Evolutionary conservation across 2,113 vertebrate genomes (phyloP).

Genomic region (Pithys albifrons): DNA sequence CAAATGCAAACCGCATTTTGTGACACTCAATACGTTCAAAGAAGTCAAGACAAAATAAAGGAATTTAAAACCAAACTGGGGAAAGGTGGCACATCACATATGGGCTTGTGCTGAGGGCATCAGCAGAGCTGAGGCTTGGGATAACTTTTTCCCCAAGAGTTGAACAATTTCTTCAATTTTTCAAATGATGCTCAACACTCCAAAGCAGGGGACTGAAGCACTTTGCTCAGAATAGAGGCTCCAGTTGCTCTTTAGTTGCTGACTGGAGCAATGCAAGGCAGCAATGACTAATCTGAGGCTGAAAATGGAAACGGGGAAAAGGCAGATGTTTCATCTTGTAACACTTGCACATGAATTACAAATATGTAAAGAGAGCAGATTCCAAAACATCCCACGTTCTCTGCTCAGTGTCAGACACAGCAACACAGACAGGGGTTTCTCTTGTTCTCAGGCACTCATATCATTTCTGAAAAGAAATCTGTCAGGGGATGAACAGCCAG

Average conservation of each 20-base stretch:
- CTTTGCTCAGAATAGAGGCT: neutral
- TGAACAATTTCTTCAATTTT: neutral
- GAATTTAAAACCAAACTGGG: neutral
- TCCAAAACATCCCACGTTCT: neutral
- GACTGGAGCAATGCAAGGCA: neutral
- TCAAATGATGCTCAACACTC: neutral
- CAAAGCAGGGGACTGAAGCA: neutral
- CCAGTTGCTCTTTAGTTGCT: neutral
- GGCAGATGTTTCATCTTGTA: neutral
- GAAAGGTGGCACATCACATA: accelerated
- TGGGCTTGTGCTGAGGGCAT: neutral
- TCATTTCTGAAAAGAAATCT: neutral
- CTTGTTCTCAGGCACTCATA: accelerated
- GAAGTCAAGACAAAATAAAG: neutral
- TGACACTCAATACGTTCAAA: neutral
- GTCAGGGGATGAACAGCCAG: too few species aligned
- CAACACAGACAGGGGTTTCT: accelerated
- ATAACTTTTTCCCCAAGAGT: neutral
- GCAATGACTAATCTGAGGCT: neutral
- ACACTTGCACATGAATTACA: accelerated
- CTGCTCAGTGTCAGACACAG: neutral
- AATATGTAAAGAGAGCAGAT: neutral
- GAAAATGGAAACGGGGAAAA: neutral
- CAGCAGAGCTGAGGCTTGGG: neutral
- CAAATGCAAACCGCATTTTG: neutral